phyloP scores from a whole-genome alignment of 2,797 vertebrate species.

The Rhinichthys osculus region DNA sequence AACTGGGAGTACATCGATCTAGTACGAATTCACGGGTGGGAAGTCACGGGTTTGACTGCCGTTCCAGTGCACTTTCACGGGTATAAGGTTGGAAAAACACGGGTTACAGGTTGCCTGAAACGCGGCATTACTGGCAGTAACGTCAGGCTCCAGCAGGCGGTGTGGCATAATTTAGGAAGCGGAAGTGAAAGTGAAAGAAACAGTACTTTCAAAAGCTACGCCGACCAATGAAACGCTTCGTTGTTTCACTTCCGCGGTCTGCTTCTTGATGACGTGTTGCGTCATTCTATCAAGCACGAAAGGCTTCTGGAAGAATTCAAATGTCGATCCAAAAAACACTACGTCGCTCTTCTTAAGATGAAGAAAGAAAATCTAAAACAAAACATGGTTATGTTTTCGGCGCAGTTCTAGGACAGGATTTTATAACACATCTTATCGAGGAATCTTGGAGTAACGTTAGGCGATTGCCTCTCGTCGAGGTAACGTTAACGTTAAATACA shows the following conservation, averaged over 20 bases:
- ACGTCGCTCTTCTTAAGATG: not conserved
- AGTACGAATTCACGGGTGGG: no score
- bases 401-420: not conserved
- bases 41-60: no score
- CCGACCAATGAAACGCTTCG: not conserved
- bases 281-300: not conserved
- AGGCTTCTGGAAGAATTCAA: not conserved
- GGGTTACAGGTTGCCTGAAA: no score
- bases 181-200: conserved; percentile 47
- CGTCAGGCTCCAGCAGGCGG: not conserved
- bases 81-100: no score
- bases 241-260: conserved; percentile 32
- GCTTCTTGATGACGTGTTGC: not conserved
- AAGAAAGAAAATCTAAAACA: not conserved
- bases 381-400: not conserved
- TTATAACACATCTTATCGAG: not conserved
- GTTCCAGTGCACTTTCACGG: no score
- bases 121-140: not conserved
- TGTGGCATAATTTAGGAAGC: not conserved
- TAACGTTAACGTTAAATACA: not conserved
- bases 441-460: not conserved
- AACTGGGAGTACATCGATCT: no score
- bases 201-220: not conserved
- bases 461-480: conserved; percentile 14
- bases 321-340: not conserved